Percentiles rank a stretch among this genome's conserved stretches.
Conservation (phyloP, 2,888 invertebrate genomes). For the Lochmaea capreae region DNA sequence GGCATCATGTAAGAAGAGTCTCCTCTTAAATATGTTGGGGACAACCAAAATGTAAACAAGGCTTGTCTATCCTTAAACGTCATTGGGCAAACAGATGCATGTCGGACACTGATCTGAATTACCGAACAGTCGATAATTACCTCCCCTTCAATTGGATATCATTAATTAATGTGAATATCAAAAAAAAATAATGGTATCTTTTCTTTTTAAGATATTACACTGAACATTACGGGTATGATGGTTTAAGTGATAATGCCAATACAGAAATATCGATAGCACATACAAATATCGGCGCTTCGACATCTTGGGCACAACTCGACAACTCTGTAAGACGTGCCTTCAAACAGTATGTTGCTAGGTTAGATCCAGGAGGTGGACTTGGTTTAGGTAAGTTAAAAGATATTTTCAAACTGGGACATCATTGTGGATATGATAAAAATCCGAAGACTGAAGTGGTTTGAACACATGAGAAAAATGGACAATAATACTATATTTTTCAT, state of each 20-base stretch:
- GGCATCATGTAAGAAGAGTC: too few relatives aligned
- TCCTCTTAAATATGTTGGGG: too few relatives aligned
- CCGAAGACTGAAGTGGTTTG: too few relatives aligned
- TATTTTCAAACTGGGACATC: background rate
- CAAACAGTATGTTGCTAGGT: constrained; percentile 92
- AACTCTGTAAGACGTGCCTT: constrained; percentile 91
- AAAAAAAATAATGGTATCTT: constrained; percentile 1
- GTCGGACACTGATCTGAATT: too few relatives aligned
- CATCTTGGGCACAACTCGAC: constrained; percentile 95
- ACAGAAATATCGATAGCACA: constrained; percentile 86
- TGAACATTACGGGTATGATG: constrained; percentile 63
- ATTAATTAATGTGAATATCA: too few relatives aligned
- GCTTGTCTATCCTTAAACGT: too few relatives aligned
- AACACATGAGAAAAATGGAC: too few relatives aligned
- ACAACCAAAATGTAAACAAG: too few relatives aligned
- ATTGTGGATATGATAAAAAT: background rate
- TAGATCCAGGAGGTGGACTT: constrained; percentile 92
- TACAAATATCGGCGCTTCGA: constrained; percentile 91
- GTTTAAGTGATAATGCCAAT: constrained; percentile 61
- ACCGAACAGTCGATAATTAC: too few relatives aligned
- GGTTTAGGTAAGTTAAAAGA: constrained; percentile 68
- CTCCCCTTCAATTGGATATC: too few relatives aligned
- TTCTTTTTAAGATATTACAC: constrained; percentile 57
- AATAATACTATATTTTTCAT: constrained; percentile 43
- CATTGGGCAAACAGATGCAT: too few relatives aligned